These are phyloP conservation scores for Reinhardtius hippoglossoides DNA, from an alignment of 2,113 vertebrate species.

Conservation along the genomic window DNA sequence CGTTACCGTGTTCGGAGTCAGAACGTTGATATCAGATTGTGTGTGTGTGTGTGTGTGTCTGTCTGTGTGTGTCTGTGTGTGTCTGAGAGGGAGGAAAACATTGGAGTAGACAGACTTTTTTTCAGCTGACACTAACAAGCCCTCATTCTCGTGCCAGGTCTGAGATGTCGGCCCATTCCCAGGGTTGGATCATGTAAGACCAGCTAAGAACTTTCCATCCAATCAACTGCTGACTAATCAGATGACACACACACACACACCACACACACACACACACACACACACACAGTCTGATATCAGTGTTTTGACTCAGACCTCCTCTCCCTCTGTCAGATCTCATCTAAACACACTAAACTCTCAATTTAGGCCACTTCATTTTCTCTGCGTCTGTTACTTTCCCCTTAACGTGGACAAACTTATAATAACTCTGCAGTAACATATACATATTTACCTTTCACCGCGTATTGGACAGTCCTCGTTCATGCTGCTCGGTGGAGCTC, in stretches of 20 bases:
- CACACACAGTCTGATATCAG: background rate
- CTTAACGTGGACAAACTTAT: too few species aligned
- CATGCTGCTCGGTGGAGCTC: too few species aligned
- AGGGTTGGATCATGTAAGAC: constrained; percentile 27
- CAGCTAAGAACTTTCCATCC: constrained; percentile 23
- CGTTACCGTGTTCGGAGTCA: too few species aligned
- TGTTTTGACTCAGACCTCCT: too few species aligned
- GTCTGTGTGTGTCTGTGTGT: constrained; percentile 10
- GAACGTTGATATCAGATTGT: constrained; percentile 20
- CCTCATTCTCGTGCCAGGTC: constrained; percentile 39
- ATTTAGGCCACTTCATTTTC: too few species aligned
- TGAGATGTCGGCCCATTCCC: constrained; percentile 21
- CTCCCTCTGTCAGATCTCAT: background rate
- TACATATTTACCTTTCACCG: too few species aligned
- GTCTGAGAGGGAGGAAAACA: constrained; percentile 10
- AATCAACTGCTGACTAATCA: constrained; percentile 16
- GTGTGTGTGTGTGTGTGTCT: constrained; percentile 5
- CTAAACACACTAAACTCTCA: too few species aligned
- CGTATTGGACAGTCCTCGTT: too few species aligned
- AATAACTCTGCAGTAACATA: too few species aligned
- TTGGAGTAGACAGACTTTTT: constrained; percentile 12
- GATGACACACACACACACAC: background rate
- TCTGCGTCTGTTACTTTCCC: too few species aligned
- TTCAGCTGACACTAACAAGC: constrained; percentile 42
- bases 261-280: constrained; percentile 4